Percentiles rank a stretch among this genome's conserved stretches.
phyloP scores from a whole-genome alignment of 92 coral and sea anemone genomes.

The Phenganax marumi region DNA sequence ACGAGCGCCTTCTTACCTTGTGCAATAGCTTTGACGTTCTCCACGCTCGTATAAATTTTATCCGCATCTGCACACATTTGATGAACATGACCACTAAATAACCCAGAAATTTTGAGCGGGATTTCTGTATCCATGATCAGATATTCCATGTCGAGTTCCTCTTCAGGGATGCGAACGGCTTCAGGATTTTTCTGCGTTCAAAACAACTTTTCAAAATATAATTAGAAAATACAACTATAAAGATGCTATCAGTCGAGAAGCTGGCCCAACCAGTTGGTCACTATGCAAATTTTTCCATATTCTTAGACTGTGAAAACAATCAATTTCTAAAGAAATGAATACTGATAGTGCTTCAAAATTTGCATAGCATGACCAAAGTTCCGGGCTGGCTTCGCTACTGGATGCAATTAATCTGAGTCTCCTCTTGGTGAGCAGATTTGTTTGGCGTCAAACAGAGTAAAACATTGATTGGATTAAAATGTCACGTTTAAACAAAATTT shows the following conservation, averaged over 20 bases:
- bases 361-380: too few species aligned
- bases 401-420: not conserved
- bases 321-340: too few species aligned
- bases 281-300: too few species aligned
- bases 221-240: not conserved
- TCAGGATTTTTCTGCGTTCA: slow-evolving; percentile 80
- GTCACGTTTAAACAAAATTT: not conserved
- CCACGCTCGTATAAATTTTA: slow-evolving; percentile 60
- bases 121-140: slow-evolving; percentile 76
- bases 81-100: slow-evolving; percentile 61
- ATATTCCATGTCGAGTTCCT: slow-evolving; percentile 70
- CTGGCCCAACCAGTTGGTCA: too few species aligned
- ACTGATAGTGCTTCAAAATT: too few species aligned
- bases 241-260: too few species aligned
- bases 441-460: not conserved
- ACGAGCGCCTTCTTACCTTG: slow-evolving; percentile 14
- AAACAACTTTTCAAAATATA: not conserved
- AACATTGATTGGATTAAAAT: not conserved
- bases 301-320: too few species aligned
- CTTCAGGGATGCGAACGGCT: slow-evolving; percentile 85
- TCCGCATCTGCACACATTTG: slow-evolving; percentile 79
- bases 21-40: slow-evolving; percentile 46
- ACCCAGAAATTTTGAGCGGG: slow-evolving; percentile 46
- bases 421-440: not conserved
- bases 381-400: too few species aligned